These are phyloP conservation scores for Macrosiphum euphorbiae DNA, from an alignment of 2,888 invertebrate genomes.

Conservation along the genomic window DNA sequence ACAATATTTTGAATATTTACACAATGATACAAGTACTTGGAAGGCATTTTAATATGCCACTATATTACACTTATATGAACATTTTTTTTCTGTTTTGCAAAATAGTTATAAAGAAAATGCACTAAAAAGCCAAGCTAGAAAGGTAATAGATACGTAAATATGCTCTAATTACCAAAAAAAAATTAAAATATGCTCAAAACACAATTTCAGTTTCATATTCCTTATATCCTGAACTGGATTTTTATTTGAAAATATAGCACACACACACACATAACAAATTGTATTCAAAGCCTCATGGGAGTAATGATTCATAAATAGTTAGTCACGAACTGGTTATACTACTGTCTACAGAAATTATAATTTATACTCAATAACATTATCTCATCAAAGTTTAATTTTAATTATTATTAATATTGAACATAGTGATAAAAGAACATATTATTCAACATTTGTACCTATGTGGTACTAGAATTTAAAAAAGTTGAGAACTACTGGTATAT, in stretches of 20 bases:
- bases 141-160: neutral
- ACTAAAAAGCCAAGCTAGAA: neutral
- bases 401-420: neutral
- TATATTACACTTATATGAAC: neutral
- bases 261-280: neutral
- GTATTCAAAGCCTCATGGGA: neutral
- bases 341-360: neutral
- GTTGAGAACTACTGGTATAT: neutral
- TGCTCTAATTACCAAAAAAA: too few species aligned
- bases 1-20: neutral
- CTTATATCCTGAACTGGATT: neutral
- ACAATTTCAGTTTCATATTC: neutral
- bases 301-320: neutral
- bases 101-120: neutral
- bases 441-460: neutral
- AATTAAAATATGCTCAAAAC: neutral
- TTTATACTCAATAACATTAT: neutral
- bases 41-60: neutral
- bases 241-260: neutral
- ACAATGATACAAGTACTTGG: neutral
- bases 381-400: neutral
- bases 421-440: neutral
- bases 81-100: neutral
- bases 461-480: neutral
- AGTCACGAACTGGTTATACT: neutral